These are phyloP conservation scores for Drosophila ogumai DNA, from an alignment of 1,140 invertebrate species.

Conservation along the genomic window DNA sequence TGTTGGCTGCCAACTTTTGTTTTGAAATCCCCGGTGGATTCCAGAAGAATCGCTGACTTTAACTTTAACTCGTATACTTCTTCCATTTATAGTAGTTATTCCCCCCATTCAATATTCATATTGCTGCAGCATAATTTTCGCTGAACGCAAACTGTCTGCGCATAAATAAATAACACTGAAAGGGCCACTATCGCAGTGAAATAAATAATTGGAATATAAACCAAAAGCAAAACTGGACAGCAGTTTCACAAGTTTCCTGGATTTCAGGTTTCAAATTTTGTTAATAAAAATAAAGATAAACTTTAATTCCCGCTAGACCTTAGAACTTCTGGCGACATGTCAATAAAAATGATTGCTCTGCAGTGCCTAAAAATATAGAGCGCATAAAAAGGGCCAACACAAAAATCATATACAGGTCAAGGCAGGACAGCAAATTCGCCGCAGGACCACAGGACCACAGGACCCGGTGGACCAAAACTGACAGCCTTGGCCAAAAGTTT, in stretches of 20 bases:
- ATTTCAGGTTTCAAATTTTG: background rate
- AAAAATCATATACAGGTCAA: constrained; percentile 28
- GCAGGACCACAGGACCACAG: constrained; percentile 5
- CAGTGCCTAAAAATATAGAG: constrained; percentile 17
- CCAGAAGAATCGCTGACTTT: background rate
- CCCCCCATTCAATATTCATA: constrained; percentile 52
- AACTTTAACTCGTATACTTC: constrained; percentile 3
- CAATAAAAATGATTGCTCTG: constrained; percentile 31
- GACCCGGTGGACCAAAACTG: constrained; percentile 7
- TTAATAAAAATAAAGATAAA: background rate
- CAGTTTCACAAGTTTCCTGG: background rate
- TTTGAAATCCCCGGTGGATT: background rate
- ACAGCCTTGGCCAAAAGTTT: constrained; percentile 10
- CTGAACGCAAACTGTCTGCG: constrained; percentile 15
- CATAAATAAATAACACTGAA: constrained; percentile 49
- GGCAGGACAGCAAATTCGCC: constrained; percentile 1
- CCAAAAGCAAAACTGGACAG: too few relatives aligned
- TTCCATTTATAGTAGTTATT: background rate
- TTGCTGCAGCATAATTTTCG: constrained; percentile 52
- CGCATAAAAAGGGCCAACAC: background rate
- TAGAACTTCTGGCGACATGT: constrained; percentile 9
- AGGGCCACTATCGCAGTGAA: background rate
- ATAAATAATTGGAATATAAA: background rate
- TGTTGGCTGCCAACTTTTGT: background rate
- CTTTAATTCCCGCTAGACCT: constrained; percentile 16